phyloP scores from a whole-genome alignment of 2,888 invertebrate species.

The Lepas anatifera region DNA sequence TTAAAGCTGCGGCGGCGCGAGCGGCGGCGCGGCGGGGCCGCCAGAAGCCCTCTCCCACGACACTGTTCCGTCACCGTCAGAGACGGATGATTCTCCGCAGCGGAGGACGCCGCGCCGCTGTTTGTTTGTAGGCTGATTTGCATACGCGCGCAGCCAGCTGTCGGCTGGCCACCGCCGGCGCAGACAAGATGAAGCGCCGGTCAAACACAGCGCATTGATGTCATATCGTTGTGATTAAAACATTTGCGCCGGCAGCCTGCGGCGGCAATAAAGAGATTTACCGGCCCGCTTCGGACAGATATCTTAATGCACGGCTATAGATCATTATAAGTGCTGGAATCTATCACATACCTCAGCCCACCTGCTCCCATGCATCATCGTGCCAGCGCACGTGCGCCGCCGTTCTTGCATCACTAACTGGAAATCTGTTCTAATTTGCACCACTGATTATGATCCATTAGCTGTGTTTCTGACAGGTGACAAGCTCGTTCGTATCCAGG shows the following conservation, averaged over 20 bases:
- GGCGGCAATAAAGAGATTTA: slow-evolving; percentile 4
- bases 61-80: too few species aligned
- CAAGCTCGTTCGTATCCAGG: slow-evolving; percentile 1
- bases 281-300: not conserved
- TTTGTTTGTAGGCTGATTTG: not conserved
- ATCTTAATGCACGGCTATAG: not conserved
- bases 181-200: not conserved
- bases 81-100: not conserved
- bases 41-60: too few species aligned
- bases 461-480: not conserved
- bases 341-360: too few species aligned
- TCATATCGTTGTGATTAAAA: not conserved
- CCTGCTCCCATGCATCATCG: too few species aligned
- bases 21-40: not conserved
- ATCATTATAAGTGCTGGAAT: too few species aligned
- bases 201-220: not conserved
- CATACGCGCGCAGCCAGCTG: too few species aligned
- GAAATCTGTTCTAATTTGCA: too few species aligned
- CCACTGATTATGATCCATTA: not conserved
- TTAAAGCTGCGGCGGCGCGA: not conserved
- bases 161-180: not conserved
- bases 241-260: not conserved
- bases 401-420: too few species aligned
- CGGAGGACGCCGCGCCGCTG: not conserved
- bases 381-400: too few species aligned